Evolutionary conservation across 2,113 vertebrate species (phyloP).

Genomic region (Aegotheles bennettii): DNA sequence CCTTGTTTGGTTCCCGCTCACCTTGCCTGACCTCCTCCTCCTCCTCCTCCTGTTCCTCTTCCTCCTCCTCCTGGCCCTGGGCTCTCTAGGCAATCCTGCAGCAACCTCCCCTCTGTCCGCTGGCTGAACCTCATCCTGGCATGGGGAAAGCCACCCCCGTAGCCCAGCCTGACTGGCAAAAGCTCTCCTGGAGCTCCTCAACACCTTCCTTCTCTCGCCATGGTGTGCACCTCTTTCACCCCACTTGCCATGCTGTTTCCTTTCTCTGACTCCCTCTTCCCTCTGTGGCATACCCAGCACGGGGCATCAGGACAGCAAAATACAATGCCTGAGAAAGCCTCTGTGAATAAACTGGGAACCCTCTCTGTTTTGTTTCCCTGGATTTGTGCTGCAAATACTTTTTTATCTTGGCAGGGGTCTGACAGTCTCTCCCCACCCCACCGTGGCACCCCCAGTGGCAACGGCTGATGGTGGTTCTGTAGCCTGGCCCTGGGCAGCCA

Average conservation of each 20-base stretch:
- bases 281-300: not conserved
- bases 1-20: not conserved
- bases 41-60: too few relatives aligned
- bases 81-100: not conserved
- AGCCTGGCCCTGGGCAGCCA: not conserved
- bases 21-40: constrained; percentile 39
- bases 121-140: not conserved
- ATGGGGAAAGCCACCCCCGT: not conserved
- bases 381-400: not conserved
- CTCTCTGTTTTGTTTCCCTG: not conserved
- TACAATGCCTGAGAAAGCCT: not conserved
- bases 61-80: not conserved
- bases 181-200: not conserved
- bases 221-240: not conserved
- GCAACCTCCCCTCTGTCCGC: not conserved
- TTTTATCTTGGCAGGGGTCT: not conserved
- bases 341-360: not conserved
- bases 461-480: not conserved
- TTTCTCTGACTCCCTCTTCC: not conserved
- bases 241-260: accelerated
- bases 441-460: accelerated
- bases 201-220: accelerated
- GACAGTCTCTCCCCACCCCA: not conserved
- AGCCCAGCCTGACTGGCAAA: not conserved
- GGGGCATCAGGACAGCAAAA: not conserved